Percentiles rank a stretch among this genome's conserved stretches.
phyloP scores from a whole-genome alignment of 2,113 vertebrate genomes.

The Hylia prasina region DNA sequence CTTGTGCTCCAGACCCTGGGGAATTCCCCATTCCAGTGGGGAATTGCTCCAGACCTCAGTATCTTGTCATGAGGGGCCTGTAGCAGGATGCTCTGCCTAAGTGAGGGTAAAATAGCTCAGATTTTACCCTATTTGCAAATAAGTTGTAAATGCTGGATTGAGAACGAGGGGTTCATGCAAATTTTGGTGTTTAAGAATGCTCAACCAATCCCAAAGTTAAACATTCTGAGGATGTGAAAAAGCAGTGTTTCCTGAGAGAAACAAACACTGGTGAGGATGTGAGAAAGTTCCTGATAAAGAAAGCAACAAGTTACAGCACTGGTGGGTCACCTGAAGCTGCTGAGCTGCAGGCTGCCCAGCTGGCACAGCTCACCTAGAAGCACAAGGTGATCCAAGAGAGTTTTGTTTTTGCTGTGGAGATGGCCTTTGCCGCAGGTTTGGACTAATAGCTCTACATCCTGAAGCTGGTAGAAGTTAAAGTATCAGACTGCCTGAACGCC shows the following conservation, averaged over 20 bases:
- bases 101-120: neutral
- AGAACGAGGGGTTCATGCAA: neutral
- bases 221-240: neutral
- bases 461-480: neutral
- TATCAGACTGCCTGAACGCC: neutral
- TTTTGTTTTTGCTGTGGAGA: neutral
- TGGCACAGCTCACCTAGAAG: neutral
- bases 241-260: neutral
- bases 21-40: no score
- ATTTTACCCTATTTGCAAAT: neutral
- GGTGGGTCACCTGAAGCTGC: neutral
- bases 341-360: neutral
- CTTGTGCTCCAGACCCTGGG: neutral
- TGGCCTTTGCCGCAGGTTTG: neutral
- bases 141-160: neutral
- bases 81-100: neutral
- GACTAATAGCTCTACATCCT: neutral
- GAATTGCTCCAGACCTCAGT: neutral
- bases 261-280: neutral
- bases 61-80: neutral
- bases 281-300: neutral
- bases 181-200: neutral
- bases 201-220: neutral
- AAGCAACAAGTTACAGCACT: neutral
- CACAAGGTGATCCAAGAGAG: neutral